A percentile compares a stretch with the other conserved stretches of the same genome.
Evolutionary conservation across 2,888 invertebrate species (phyloP).

Genomic region (Teleogryllus oceanicus): DNA sequence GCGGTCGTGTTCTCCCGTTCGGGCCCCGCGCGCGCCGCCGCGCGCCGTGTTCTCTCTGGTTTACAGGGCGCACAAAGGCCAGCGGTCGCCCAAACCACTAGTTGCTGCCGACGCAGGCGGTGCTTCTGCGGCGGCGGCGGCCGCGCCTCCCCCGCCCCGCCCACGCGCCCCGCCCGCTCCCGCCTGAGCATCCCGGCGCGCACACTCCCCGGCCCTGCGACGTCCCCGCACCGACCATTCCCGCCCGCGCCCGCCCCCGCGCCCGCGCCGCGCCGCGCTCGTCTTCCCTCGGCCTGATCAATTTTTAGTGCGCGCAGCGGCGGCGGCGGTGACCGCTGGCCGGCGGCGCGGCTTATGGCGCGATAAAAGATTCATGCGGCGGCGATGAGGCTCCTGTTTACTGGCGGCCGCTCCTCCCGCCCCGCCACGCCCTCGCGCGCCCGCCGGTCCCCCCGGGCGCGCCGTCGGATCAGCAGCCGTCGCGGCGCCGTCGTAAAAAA

Average conservation of each 20-base stretch:
- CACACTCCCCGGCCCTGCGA: no score
- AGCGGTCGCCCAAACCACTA: no score
- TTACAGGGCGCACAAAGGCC: no score
- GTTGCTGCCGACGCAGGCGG: slow-evolving; percentile 11
- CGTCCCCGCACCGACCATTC: no score
- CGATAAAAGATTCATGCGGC: slow-evolving; percentile 18
- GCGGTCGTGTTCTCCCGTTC: no score
- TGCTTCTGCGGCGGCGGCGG: not conserved
- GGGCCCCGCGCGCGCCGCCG: no score
- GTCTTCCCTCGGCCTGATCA: not conserved
- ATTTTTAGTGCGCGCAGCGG: not conserved
- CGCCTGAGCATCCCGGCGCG: no score
- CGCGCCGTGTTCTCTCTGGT: no score
- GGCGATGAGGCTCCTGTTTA: slow-evolving; percentile 9
- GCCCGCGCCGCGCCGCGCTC: not conserved
- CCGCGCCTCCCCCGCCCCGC: not conserved
- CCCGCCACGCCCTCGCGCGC: not conserved
- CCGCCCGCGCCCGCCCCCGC: no score
- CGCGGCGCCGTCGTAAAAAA: not conserved
- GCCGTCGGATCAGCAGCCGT: not conserved
- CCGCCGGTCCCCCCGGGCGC: not conserved
- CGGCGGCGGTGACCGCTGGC: not conserved
- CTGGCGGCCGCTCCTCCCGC: not conserved
- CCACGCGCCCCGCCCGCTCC: no score
- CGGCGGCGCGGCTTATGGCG: slow-evolving; percentile 12